A percentile compares a stretch with the other conserved stretches of the same genome.
These are phyloP conservation scores for Drosophila leontia DNA, from an alignment of 1,140 invertebrate genomes.

Conservation along the genomic window DNA sequence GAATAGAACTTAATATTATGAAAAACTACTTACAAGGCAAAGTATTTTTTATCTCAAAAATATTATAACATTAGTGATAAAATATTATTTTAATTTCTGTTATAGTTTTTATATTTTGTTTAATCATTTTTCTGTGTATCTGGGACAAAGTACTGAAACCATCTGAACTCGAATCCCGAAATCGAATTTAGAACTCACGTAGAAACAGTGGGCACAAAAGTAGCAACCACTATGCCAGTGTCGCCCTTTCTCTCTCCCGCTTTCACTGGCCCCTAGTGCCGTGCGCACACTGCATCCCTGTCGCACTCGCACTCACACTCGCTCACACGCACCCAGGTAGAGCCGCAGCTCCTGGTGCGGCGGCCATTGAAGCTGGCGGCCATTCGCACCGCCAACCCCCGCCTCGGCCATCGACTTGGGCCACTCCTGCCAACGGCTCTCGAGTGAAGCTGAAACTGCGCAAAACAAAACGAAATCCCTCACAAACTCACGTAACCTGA, in stretches of 20 bases:
- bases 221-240: conserved; percentile 30
- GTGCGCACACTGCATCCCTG: conserved; percentile 50
- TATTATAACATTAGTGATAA: background rate
- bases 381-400: conserved; percentile 35
- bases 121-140: background rate
- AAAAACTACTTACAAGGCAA: too few species aligned
- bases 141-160: conserved; percentile 20
- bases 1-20: background rate
- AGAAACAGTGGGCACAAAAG: conserved; percentile 10
- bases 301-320: conserved; percentile 33
- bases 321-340: conserved; percentile 35
- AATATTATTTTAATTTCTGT: background rate
- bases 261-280: background rate
- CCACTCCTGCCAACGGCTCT: conserved; percentile 16
- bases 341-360: conserved; percentile 37
- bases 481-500: conserved; percentile 34
- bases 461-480: conserved; percentile 34
- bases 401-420: background rate
- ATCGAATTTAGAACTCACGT: conserved; percentile 40
- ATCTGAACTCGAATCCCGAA: background rate
- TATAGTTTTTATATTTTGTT: too few species aligned
- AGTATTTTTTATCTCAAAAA: background rate
- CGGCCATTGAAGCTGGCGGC: conserved; percentile 73
- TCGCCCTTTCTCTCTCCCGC: conserved; percentile 4
- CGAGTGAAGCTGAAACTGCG: conserved; percentile 35